Conservation (phyloP, 2,113 vertebrate genomes). For the Neoarius graeffei region DNA sequence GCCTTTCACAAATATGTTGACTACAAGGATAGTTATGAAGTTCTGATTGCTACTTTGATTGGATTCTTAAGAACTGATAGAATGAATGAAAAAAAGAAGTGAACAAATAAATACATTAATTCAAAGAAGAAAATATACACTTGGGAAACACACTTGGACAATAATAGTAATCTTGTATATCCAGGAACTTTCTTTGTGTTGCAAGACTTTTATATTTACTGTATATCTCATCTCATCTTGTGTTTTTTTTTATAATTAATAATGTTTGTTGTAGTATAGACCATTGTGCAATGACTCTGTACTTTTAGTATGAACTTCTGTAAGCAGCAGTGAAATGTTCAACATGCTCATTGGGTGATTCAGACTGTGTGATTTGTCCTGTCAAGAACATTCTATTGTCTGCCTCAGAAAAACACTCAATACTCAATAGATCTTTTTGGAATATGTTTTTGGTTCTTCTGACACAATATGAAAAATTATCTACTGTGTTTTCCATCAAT, state of each 20-base stretch:
- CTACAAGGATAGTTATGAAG: background rate
- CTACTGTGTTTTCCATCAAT: background rate
- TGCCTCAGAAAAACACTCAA: background rate
- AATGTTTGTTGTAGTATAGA: background rate
- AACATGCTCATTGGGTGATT: background rate
- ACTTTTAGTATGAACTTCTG: background rate
- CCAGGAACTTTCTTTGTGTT: background rate
- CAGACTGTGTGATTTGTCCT: background rate
- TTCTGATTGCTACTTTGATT: background rate
- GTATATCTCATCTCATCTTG: too few species aligned
- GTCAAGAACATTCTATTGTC: background rate
- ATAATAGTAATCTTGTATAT: background rate
- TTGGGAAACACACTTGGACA: background rate
- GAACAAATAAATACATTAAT: background rate
- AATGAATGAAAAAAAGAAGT: background rate
- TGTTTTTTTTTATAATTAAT: background rate
- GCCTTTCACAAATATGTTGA: slow-evolving; percentile 4
- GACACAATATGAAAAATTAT: background rate
- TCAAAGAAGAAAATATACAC: background rate
- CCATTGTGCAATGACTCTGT: background rate
- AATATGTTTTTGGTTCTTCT: background rate
- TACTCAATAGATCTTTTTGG: background rate
- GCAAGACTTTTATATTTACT: background rate
- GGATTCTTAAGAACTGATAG: background rate
- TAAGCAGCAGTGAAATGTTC: background rate